Percentiles rank a stretch among this genome's conserved stretches.
phyloP scores from a whole-genome alignment of 2,113 vertebrate species.

The Dromiciops gliroides region DNA sequence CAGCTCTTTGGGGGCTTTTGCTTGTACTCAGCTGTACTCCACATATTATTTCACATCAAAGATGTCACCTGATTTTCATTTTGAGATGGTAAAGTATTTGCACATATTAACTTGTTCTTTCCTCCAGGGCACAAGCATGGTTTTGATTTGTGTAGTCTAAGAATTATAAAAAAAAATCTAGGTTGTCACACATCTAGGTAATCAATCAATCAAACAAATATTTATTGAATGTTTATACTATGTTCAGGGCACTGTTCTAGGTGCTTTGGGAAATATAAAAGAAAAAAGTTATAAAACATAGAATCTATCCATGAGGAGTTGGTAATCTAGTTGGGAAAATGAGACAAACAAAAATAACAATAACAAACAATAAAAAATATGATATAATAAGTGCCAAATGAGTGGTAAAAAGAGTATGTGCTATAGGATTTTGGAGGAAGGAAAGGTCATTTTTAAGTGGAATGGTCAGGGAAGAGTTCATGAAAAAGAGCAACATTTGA shows the following conservation, averaged over 20 bases:
- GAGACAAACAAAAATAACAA: neutral
- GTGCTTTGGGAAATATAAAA: neutral
- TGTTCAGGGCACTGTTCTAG: neutral
- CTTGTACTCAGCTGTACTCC: neutral
- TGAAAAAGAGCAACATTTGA: neutral
- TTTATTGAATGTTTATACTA: neutral
- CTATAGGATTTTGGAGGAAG: neutral
- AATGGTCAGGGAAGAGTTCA: neutral
- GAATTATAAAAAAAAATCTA: conserved; percentile 67
- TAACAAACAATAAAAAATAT: neutral
- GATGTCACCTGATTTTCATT: conserved; percentile 69
- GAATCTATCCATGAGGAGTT: neutral
- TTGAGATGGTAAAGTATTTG: conserved; percentile 37
- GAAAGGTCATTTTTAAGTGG: neutral
- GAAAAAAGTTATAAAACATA: neutral
- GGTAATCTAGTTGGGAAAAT: neutral
- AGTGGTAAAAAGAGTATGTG: neutral
- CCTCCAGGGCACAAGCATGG: conserved; percentile 65
- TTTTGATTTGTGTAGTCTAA: conserved; percentile 74
- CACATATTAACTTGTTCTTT: conserved; percentile 61
- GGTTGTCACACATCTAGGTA: conserved; percentile 69
- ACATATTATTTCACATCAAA: conserved; percentile 30
- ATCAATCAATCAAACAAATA: neutral
- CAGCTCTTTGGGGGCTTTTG: conserved; percentile 2
- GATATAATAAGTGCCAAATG: neutral